Base-by-base conservation (phyloP, 2,113 vertebrate species). In the Grantiella picta region DNA sequence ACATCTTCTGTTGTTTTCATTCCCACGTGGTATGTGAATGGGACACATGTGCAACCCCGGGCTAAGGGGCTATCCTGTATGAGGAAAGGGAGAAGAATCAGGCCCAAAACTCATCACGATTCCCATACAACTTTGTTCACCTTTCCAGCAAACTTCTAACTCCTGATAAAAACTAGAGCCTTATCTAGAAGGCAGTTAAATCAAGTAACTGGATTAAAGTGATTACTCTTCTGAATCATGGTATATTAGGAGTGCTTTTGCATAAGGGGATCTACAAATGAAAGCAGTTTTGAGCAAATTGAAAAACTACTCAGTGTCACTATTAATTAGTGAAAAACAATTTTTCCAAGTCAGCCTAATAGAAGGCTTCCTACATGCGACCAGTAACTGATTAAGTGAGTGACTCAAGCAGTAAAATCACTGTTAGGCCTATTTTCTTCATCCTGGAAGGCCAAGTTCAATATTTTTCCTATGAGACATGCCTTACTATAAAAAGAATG, bases 401-500 rank as follows among this genome's bases (percentile, higher is more conserved):
- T 98, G 98, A 98, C 97, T 98, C 98, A 97, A 96, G 96, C 96
- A 97, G 82, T 94, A 97, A 97, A 98, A 98, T 97, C 97, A 96
- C 96, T 97, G 97, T 97, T 94, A 94, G 96, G 96, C 96, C 61
- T 86, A 94, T 97, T 98, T 98, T 97, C 86, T 79, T 97, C 94
- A 93, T 85, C 84, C 97, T 95, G 89, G 95, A 96, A 98, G 94
- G 98, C 98, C 98, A 98, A 98, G 97, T 98, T 98, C 97, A 98
- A 98, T 98, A 99, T 98, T 98, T 99, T 98, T 98, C 98, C 97
- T 98, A 89, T 97, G 98, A 99, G 96, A 96, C 97, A 98, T 98
- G 97, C 97, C 94, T 97, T 97, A 92, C 98, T 99, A 98, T 98
- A 98, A 99, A 98, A 99, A 99, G 98, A 98, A 98, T 97, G 97